phyloP scores from a whole-genome alignment of 2,888 invertebrate species.

The Blastobasis adustella region DNA sequence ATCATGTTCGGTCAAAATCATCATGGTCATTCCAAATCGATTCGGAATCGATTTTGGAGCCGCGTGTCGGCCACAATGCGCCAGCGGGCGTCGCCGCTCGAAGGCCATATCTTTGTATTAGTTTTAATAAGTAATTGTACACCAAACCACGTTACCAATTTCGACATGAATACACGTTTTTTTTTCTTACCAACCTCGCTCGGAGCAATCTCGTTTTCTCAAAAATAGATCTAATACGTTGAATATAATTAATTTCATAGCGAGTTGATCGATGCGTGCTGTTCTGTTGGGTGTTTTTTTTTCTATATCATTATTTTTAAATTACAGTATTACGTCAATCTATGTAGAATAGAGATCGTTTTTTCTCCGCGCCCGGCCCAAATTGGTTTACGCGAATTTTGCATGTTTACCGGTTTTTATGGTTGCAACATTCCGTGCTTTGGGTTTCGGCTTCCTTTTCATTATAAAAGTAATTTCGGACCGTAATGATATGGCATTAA shows the following conservation, averaged over 20 bases:
- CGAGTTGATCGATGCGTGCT: constrained; percentile 67
- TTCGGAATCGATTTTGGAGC: no score
- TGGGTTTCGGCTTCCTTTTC: constrained; percentile 33
- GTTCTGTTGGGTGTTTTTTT: constrained; percentile 41
- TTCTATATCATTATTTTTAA: constrained; percentile 65
- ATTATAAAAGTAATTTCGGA: constrained; percentile 48
- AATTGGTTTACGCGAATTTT: constrained; percentile 58
- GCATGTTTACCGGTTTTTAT: constrained; percentile 45
- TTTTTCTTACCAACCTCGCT: constrained; percentile 39
- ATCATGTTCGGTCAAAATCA: no score
- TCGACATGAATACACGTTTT: constrained; percentile 59
- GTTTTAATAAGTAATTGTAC: constrained; percentile 70
- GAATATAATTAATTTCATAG: constrained; percentile 70
- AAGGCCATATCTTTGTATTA: constrained; percentile 56
- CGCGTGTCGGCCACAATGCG: no score
- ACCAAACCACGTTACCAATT: constrained; percentile 61
- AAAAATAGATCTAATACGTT: constrained; percentile 71
- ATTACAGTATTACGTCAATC: constrained; percentile 67
- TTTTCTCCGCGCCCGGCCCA: constrained; percentile 33
- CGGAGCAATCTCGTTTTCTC: constrained; percentile 62
- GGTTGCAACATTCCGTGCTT: constrained; percentile 25
- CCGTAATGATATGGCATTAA: constrained; percentile 27
- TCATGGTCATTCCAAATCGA: no score
- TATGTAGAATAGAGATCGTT: constrained; percentile 49
- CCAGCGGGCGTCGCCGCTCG: constrained; percentile 12